Conservation (phyloP, 35 echinoderm and acorn worm genomes). For the Strongylocentrotus purpuratus region DNA sequence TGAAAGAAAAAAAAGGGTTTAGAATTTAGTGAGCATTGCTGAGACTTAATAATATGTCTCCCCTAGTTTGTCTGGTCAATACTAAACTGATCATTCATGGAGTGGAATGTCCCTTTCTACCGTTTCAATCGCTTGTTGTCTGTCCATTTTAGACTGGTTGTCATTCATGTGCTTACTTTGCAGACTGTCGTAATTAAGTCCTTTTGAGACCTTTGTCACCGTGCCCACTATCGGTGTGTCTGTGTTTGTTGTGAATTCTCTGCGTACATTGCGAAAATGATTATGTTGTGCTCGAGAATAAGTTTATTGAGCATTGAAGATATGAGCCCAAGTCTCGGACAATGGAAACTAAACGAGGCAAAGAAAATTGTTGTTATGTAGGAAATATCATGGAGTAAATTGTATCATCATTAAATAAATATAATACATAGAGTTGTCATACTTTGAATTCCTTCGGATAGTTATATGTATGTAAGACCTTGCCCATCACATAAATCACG, state of each 20-base stretch:
- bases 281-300: background rate
- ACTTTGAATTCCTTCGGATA: no score
- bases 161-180: background rate
- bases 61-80: background rate
- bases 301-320: background rate
- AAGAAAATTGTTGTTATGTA: background rate
- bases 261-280: background rate
- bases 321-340: background rate
- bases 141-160: background rate
- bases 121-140: background rate
- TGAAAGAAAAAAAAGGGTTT: background rate
- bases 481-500: no score
- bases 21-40: background rate
- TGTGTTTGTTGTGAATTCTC: background rate
- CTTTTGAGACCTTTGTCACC: background rate
- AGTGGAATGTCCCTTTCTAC: background rate
- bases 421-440: no score
- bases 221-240: background rate
- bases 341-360: background rate
- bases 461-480: no score
- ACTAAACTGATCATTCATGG: background rate
- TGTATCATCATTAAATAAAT: background rate
- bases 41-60: background rate
- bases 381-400: background rate
- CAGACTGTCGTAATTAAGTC: background rate